Evolutionary conservation across 2,113 vertebrate genomes (phyloP).

Genomic region (Cynopterus brachyotis): DNA sequence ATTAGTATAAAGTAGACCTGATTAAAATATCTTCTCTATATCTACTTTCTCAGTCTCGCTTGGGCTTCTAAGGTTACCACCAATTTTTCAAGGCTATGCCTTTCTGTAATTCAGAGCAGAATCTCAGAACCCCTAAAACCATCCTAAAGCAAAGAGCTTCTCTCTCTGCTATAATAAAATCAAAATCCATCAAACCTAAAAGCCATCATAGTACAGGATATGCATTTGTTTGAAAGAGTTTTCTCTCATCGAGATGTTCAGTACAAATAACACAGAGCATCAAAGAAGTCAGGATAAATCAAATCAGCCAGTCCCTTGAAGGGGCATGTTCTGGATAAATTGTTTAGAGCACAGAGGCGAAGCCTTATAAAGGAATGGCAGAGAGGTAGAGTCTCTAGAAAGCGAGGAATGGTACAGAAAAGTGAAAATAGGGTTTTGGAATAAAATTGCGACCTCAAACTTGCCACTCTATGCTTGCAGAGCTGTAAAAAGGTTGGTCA

Average conservation of each 20-base stretch:
- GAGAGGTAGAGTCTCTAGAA: not conserved
- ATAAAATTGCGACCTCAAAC: slow-evolving; percentile 42
- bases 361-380: not conserved
- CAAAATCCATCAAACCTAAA: not conserved
- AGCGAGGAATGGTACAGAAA: not conserved
- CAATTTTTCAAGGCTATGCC: not conserved
- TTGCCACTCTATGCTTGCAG: not conserved
- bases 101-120: not conserved
- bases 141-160: not conserved
- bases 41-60: not conserved
- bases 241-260: not conserved
- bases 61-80: not conserved
- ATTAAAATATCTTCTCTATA: not conserved
- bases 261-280: not conserved
- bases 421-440: not conserved
- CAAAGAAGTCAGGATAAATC: not conserved
- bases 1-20: not conserved
- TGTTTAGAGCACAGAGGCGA: not conserved
- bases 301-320: not conserved
- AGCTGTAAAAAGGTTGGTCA: slow-evolving; percentile 19
- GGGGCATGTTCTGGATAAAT: not conserved
- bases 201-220: not conserved
- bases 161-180: not conserved
- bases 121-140: not conserved
- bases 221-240: not conserved